Percentiles rank a stretch among this genome's conserved stretches.
Conservation (phyloP, 2,888 invertebrate species). For the Beris morrisii region DNA sequence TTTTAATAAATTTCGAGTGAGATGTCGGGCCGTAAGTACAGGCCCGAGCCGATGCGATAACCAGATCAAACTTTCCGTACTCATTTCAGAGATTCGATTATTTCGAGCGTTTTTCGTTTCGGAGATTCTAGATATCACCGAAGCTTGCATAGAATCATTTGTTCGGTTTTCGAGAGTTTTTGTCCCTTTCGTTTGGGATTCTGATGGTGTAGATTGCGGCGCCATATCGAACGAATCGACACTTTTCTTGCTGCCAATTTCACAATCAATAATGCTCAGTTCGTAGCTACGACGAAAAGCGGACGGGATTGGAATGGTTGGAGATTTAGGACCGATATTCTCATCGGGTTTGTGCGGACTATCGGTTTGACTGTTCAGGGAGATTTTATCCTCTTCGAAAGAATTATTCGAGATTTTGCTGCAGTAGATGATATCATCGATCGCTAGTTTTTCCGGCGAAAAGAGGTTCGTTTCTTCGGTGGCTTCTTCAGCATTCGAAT, state of each 20-base stretch:
- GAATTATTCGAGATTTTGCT: conserved; percentile 48
- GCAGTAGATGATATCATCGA: conserved; percentile 58
- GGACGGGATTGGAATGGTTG: conserved; percentile 71
- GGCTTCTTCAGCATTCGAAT: conserved; percentile 60
- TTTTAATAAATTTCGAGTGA: conserved; percentile 87
- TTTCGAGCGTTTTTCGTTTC: conserved; percentile 50
- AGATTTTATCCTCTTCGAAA: conserved; percentile 52
- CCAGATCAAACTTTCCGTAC: conserved; percentile 87
- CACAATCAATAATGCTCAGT: conserved; percentile 64
- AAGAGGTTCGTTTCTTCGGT: conserved; percentile 55
- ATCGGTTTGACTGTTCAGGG: conserved; percentile 43
- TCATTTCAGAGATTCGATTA: conserved; percentile 80
- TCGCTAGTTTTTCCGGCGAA: conserved; percentile 54
- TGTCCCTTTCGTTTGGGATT: conserved; percentile 4
- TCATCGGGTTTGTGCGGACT: conserved; percentile 46
- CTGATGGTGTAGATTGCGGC: conserved; percentile 40
- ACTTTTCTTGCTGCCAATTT: conserved; percentile 65
- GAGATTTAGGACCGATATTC: conserved; percentile 58
- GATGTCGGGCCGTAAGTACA: conserved; percentile 85
- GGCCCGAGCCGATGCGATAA: conserved; percentile 91
- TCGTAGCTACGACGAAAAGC: conserved; percentile 55
- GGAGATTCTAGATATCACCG: not conserved
- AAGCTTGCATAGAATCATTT: conserved; percentile 42
- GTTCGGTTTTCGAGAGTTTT: not conserved
- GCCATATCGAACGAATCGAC: conserved; percentile 56